Evolutionary conservation across 2,113 vertebrate species (phyloP), one percentile per base, ranked within the genome.

Genomic region (Erinaceus europaeus): DNA sequence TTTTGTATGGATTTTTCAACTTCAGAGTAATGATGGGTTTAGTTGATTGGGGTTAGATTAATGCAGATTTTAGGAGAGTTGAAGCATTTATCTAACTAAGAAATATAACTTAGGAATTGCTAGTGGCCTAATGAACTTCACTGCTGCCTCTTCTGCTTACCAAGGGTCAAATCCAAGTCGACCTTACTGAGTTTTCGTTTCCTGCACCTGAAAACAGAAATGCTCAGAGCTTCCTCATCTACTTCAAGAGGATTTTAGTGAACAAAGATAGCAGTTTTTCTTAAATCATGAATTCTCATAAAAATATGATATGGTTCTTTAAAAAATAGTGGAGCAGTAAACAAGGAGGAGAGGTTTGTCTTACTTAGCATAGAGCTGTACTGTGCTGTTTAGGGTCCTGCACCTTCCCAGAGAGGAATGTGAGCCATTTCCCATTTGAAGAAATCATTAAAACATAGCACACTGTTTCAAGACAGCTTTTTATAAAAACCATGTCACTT

Each of bases 241-340:
- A 25, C 74, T 53, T 84, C 72, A 69, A 38, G 68, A 82, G 76
- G 18, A 79, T 82, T 90, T 67, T 79, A 82, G 67, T 81, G 71
- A 42, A 82, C 46, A 78, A 38, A 84, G 71, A 38, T 81, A 38
- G 69, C 72, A 81, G 61, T 14, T 76, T 25, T 86, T 69, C 23
- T 78, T 80, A 55, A 89, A 64, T n/a, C 27, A 29, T 46, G n/a
- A 65, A 21, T 55, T 38, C 59, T 36, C 67, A 59, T 69, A 67
- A 71, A 71, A 53, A 61, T 75, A 71, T 6, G 59, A 6, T 34
- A 2, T 34, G 3, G 5, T 72, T 9, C 59, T 36, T 27, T 14
- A 29, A 57, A n/a, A 62, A 61, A 65, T 27, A 11, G 52, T 38
- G 5, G 25, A 27, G 27, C 76, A 65, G 5, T 82, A 55, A 67